Evolutionary conservation across 2,113 vertebrate genomes (phyloP).

Genomic region (Corythoichthys intestinalis): DNA sequence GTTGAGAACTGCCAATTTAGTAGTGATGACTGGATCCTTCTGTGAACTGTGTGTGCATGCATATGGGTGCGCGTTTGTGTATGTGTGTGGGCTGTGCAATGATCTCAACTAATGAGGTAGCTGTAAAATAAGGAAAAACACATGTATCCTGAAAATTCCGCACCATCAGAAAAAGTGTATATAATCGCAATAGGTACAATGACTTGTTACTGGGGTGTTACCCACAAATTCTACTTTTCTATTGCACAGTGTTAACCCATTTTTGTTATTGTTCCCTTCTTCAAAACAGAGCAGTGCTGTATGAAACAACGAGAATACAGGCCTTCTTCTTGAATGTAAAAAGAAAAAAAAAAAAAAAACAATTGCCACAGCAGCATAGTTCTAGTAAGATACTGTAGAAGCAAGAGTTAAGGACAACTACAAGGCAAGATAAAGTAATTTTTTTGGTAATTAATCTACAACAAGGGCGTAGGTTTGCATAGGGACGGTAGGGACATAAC

Average conservation of each 20-base stretch:
- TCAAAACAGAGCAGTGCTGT: neutral
- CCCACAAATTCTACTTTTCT: neutral
- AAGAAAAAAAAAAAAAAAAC: neutral
- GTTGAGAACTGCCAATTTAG: slow-evolving; percentile 46
- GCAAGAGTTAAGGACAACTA: neutral
- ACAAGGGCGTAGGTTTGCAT: no score
- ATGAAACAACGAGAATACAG: neutral
- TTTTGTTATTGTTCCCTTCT: neutral
- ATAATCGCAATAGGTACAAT: neutral
- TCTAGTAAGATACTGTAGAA: neutral
- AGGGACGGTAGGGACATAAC: no score
- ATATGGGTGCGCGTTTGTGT: slow-evolving; percentile 21
- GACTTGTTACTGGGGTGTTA: neutral
- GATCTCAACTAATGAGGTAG: slow-evolving; percentile 21
- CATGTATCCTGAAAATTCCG: neutral
- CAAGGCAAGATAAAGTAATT: neutral
- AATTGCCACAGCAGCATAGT: neutral
- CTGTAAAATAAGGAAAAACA: slow-evolving; percentile 3
- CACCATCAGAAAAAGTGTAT: neutral
- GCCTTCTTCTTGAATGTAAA: neutral
- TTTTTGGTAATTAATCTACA: neutral
- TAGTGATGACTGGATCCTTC: slow-evolving; percentile 30
- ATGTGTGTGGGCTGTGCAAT: slow-evolving; percentile 24
- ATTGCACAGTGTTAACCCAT: neutral
- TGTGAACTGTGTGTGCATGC: neutral